Percentiles rank a stretch among this genome's conserved stretches.
Conservation (phyloP, 2,113 vertebrate genomes). For the Cochlearius cochlearius region DNA sequence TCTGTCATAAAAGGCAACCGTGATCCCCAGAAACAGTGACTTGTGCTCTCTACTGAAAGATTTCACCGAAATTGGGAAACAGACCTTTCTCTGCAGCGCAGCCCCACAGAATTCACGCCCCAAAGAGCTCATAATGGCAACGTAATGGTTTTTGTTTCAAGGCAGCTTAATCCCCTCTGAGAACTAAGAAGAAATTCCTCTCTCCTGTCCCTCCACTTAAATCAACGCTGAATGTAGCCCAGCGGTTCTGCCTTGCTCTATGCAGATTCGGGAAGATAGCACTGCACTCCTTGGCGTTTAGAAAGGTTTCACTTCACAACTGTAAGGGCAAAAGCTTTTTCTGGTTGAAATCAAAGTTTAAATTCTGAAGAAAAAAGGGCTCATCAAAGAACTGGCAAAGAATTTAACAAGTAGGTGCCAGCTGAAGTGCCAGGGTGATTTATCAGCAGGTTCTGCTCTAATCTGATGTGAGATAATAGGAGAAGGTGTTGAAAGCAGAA, state of each 20-base stretch:
- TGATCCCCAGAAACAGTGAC: not conserved
- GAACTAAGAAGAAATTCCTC: not conserved
- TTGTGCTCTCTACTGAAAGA: not conserved
- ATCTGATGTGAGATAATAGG: slow-evolving; percentile 51
- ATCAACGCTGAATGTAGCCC: not conserved
- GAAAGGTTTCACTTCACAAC: slow-evolving; percentile 16
- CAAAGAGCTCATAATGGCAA: not conserved
- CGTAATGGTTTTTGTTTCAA: not conserved
- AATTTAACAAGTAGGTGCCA: slow-evolving; percentile 28
- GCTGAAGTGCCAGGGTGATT: slow-evolving; percentile 36
- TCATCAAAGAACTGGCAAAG: slow-evolving; percentile 42
- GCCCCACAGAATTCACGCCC: not conserved
- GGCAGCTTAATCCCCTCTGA: not conserved
- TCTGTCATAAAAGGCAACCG: not conserved
- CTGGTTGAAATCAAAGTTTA: slow-evolving; percentile 37
- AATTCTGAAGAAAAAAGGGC: not conserved
- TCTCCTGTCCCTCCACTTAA: not conserved
- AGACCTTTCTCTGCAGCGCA: not conserved
- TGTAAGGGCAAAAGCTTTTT: slow-evolving; percentile 3
- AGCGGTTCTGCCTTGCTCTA: not conserved
- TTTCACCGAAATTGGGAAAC: not conserved
- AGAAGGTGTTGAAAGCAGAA: slow-evolving; percentile 43
- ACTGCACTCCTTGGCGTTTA: not conserved
- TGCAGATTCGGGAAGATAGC: not conserved
- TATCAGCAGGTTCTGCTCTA: slow-evolving; percentile 36